Evolutionary conservation across 2,888 invertebrate genomes (phyloP).

Genomic region (Priocnemis perturbator): DNA sequence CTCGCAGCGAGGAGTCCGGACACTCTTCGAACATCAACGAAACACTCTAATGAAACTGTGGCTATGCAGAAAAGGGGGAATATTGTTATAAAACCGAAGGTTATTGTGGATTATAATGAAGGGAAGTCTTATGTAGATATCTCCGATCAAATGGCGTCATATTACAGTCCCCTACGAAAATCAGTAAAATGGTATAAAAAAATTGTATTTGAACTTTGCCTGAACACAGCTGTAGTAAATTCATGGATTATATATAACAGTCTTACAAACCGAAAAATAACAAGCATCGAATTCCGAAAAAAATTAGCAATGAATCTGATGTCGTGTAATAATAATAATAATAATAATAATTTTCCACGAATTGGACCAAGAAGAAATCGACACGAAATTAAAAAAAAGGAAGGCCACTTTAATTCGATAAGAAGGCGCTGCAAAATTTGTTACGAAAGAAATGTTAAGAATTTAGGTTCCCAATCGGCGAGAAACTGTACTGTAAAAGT

Average conservation of each 20-base stretch:
- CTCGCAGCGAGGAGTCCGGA: no score
- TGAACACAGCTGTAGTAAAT: constrained; percentile 15
- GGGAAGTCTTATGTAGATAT: constrained; percentile 1
- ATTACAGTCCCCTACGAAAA: constrained; percentile 13
- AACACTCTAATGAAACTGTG: no score
- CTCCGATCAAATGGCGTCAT: constrained; percentile 22
- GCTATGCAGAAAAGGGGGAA: no score
- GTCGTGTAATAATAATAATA: no score
- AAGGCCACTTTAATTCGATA: constrained; percentile 15
- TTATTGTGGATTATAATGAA: constrained; percentile 10
- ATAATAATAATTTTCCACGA: constrained; percentile 16
- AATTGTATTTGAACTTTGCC: constrained; percentile 13
- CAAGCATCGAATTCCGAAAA: constrained; percentile 27
- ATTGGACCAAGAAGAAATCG: constrained; percentile 18
- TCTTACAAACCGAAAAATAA: constrained; percentile 16
- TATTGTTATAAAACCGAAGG: no score
- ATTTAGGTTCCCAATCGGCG: neutral
- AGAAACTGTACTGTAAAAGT: no score
- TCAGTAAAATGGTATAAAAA: constrained; percentile 23
- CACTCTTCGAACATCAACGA: no score
- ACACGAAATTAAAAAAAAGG: constrained; percentile 26
- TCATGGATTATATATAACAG: constrained; percentile 10
- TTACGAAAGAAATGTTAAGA: constrained; percentile 9
- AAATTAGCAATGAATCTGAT: constrained; percentile 26
- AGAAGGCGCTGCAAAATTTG: constrained; percentile 19